phyloP scores from a whole-genome alignment of 2,113 vertebrate genomes.

The Aegotheles bennettii region DNA sequence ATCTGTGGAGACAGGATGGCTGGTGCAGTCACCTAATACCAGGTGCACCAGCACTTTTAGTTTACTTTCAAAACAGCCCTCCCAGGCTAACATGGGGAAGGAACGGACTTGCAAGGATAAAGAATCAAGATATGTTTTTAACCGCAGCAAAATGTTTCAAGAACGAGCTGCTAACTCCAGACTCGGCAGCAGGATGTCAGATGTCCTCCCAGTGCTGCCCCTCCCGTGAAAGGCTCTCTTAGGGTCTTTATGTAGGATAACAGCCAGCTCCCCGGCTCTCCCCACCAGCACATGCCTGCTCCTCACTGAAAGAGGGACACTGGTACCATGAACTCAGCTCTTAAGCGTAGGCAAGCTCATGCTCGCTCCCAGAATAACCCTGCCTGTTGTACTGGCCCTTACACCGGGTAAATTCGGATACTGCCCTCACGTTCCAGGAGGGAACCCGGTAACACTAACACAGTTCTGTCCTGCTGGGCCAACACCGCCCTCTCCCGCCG shows the following conservation, averaged over 20 bases:
- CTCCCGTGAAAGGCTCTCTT: not conserved
- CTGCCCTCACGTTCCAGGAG: not conserved
- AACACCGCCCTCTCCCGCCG: constrained; percentile 10
- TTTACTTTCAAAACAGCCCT: not conserved
- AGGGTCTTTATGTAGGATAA: not conserved
- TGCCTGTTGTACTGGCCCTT: not conserved
- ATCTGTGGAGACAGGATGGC: not conserved
- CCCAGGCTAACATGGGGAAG: not conserved
- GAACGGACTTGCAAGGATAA: not conserved
- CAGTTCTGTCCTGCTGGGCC: not conserved
- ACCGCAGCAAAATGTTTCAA: not conserved
- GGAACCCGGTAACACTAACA: rapidly evolving
- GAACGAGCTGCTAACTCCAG: not conserved
- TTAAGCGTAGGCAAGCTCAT: not conserved
- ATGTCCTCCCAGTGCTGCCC: not conserved
- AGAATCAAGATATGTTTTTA: not conserved
- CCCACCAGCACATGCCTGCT: not conserved
- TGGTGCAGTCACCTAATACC: not conserved
- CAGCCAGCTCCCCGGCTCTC: not conserved
- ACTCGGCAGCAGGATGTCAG: not conserved
- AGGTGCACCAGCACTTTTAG: not conserved
- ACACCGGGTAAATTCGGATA: not conserved
- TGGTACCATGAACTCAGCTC: not conserved
- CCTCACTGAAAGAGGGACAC: rapidly evolving
- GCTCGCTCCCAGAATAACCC: not conserved